These are phyloP conservation scores for Seriola aureovittata DNA, from an alignment of 2,113 vertebrate species.

Conservation along the genomic window DNA sequence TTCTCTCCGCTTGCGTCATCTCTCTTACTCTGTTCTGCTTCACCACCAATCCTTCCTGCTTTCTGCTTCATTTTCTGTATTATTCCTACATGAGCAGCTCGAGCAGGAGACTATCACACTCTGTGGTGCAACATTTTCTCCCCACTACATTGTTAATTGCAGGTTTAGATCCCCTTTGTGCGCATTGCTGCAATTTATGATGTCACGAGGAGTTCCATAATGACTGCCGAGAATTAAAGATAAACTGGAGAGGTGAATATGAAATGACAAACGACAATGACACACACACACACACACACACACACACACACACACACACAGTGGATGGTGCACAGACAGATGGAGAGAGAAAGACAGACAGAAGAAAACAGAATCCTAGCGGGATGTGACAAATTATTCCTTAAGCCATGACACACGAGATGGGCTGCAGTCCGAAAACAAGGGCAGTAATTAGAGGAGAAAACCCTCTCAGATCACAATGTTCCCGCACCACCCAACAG, in stretches of 20 bases:
- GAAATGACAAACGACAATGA: not conserved
- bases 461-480: slow-evolving; percentile 29
- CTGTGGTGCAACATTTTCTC: slow-evolving; percentile 28
- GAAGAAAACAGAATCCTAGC: slow-evolving; percentile 48
- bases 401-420: slow-evolving; percentile 55
- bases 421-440: slow-evolving; percentile 59
- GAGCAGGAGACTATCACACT: slow-evolving; percentile 20
- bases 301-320: not conserved
- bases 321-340: slow-evolving; percentile 42
- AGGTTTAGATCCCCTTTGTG: slow-evolving; percentile 12
- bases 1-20: slow-evolving; percentile 42
- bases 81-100: slow-evolving; percentile 39
- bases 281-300: not conserved
- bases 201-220: not conserved
- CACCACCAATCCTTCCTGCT: slow-evolving; percentile 6
- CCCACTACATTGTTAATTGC: slow-evolving; percentile 32
- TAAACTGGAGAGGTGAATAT: not conserved
- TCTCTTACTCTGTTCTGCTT: slow-evolving; percentile 19
- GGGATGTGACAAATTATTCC: slow-evolving; percentile 71
- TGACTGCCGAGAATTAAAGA: slow-evolving; percentile 2
- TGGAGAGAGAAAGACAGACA: slow-evolving; percentile 22
- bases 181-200: slow-evolving; percentile 15
- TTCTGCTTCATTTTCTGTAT: slow-evolving; percentile 42
- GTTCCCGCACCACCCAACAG: slow-evolving; percentile 14
- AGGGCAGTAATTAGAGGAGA: slow-evolving; percentile 52